Percentiles rank a stretch among this genome's conserved stretches.
These are phyloP conservation scores for Odontocerum albicorne DNA, from an alignment of 2,888 invertebrate genomes.

Conservation along the genomic window DNA sequence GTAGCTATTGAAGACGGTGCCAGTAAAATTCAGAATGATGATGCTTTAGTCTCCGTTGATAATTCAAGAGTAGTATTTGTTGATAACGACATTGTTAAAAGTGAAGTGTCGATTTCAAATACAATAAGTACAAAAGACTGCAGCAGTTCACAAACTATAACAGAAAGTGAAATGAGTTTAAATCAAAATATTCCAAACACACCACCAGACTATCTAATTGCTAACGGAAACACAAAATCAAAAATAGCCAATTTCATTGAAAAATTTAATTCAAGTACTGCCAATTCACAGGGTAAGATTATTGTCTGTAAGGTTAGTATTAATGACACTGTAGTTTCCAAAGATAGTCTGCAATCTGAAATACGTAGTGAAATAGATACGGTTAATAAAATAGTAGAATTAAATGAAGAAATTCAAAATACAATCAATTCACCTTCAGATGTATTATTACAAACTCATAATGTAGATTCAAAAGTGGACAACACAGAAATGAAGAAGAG, in stretches of 20 bases:
- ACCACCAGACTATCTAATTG: slow-evolving; percentile 4
- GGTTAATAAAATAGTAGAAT: no score
- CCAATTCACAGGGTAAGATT: slow-evolving; percentile 2
- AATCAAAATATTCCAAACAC: not conserved
- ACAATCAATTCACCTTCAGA: no score
- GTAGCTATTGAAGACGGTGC: not conserved
- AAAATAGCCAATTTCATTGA: slow-evolving; percentile 19
- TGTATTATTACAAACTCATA: no score
- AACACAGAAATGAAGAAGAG: no score
- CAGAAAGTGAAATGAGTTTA: not conserved
- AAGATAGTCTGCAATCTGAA: no score
- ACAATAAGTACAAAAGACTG: slow-evolving; percentile 9
- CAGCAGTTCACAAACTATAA: not conserved
- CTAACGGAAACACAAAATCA: slow-evolving; percentile 6
- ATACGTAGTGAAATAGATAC: no score
- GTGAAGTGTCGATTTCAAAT: slow-evolving; percentile 14
- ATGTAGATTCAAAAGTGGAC: no score
- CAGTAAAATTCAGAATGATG: not conserved
- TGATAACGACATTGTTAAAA: slow-evolving; percentile 12
- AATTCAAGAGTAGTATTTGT: slow-evolving; percentile 22
- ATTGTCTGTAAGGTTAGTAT: slow-evolving; percentile 9
- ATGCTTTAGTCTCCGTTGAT: not conserved
- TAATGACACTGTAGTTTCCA: not conserved
- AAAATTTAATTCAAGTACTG: slow-evolving; percentile 7
- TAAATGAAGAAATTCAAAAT: not conserved